A percentile compares a stretch with the other conserved stretches of the same genome.
Evolutionary conservation across 2,888 invertebrate species (phyloP).

Genomic region (Epiblema foenella): DNA sequence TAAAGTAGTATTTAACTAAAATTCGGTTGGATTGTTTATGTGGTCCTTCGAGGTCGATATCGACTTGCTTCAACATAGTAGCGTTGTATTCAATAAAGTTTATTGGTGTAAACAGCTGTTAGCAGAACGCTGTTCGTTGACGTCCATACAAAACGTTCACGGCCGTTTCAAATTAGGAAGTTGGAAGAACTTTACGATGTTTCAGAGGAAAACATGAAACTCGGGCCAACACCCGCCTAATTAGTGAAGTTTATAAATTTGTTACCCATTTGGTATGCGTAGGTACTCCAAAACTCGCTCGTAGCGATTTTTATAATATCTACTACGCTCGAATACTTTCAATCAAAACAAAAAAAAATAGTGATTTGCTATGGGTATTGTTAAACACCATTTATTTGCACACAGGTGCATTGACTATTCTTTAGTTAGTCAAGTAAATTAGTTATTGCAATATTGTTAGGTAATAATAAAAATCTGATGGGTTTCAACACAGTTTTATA

Average conservation of each 20-base stretch:
- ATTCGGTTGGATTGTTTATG: background rate
- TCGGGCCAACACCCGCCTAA: conserved; percentile 69
- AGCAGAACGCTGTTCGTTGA: conserved; percentile 39
- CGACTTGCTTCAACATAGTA: conserved; percentile 16
- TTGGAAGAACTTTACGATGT: conserved; percentile 68
- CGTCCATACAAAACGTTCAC: conserved; percentile 62
- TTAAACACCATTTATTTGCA: no score
- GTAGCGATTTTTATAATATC: conserved; percentile 58
- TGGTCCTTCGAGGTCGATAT: background rate
- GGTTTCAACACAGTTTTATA: conserved; percentile 7
- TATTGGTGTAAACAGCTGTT: conserved; percentile 42
- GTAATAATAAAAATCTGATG: no score
- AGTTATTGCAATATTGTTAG: background rate
- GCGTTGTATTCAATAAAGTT: conserved; percentile 36
- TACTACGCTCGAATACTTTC: conserved; percentile 45
- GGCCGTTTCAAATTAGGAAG: conserved; percentile 72
- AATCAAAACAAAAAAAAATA: conserved; percentile 5
- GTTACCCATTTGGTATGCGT: conserved; percentile 81
- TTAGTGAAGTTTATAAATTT: conserved; percentile 81
- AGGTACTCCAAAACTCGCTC: conserved; percentile 57
- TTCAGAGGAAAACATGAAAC: conserved; percentile 74
- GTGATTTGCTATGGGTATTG: background rate
- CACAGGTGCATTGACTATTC: no score
- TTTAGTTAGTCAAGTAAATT: background rate
- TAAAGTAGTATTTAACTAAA: background rate